Conservation (phyloP, 2,797 vertebrate genomes). For the Labeo calbasu region DNA sequence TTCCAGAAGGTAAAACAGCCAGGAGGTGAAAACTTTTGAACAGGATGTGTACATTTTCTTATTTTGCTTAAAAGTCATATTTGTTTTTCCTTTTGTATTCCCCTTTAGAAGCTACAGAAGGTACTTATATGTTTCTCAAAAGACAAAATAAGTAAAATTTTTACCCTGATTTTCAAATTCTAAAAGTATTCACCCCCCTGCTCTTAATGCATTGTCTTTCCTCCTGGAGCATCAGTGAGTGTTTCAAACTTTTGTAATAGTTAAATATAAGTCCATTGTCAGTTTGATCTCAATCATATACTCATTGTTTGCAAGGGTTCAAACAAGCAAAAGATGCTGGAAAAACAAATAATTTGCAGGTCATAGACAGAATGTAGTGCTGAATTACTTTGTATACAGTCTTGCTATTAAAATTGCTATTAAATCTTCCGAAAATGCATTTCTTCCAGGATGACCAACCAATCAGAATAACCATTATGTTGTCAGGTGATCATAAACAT, state of each 20-base stretch:
- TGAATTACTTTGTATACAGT: neutral
- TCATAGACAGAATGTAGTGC: too few relatives aligned
- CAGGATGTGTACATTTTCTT: neutral
- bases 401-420: neutral
- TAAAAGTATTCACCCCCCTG: neutral
- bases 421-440: neutral
- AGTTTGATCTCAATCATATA: neutral
- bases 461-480: neutral
- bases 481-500: conserved; percentile 6
- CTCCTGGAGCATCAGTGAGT: neutral
- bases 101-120: neutral
- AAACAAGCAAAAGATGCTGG: neutral
- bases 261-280: neutral
- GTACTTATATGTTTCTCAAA: neutral
- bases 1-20: too few relatives aligned
- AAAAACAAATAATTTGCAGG: too few relatives aligned
- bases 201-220: neutral
- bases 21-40: neutral
- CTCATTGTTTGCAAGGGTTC: neutral
- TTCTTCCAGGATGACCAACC: neutral
- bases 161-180: neutral
- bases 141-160: neutral
- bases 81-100: too few relatives aligned
- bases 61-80: neutral
- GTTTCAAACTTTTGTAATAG: neutral